These are phyloP conservation scores for Pterocles gutturalis DNA, from an alignment of 2,113 vertebrate species.

Conservation along the genomic window DNA sequence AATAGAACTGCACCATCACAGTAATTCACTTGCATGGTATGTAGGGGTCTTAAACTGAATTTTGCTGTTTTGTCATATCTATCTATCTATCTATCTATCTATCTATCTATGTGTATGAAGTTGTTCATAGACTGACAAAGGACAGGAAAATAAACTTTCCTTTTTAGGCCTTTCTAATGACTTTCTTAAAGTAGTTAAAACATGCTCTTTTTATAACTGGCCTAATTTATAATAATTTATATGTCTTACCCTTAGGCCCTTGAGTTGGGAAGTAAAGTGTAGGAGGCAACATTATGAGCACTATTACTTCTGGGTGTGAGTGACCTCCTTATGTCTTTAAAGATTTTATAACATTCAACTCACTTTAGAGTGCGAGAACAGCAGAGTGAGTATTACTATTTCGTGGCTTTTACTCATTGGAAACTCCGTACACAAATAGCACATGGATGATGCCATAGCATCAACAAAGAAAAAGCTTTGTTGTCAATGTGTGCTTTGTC, in stretches of 20 bases:
- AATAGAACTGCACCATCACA: not conserved
- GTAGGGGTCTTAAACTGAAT: not conserved
- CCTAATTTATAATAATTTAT: not conserved
- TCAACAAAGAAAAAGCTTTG: not conserved
- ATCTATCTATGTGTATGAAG: rapidly evolving
- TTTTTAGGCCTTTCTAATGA: not conserved
- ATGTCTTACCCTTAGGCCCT: not conserved
- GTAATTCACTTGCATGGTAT: not conserved
- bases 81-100: not conserved
- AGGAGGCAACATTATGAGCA: not conserved
- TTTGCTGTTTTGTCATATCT: not conserved
- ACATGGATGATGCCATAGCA: not conserved
- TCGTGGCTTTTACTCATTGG: not conserved
- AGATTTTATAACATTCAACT: not conserved
- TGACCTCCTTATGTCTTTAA: not conserved
- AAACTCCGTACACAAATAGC: not conserved
- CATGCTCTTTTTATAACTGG: not conserved
- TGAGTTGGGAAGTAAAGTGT: not conserved
- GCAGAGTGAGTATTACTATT: not conserved
- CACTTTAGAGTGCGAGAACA: not conserved
- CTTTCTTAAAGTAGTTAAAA: not conserved
- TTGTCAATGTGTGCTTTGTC: not conserved
- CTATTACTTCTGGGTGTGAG: not conserved
- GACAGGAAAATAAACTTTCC: not conserved
- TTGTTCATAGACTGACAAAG: not conserved